Evolutionary conservation across 2,113 vertebrate genomes (phyloP).

Genomic region (Apteryx mantelli): DNA sequence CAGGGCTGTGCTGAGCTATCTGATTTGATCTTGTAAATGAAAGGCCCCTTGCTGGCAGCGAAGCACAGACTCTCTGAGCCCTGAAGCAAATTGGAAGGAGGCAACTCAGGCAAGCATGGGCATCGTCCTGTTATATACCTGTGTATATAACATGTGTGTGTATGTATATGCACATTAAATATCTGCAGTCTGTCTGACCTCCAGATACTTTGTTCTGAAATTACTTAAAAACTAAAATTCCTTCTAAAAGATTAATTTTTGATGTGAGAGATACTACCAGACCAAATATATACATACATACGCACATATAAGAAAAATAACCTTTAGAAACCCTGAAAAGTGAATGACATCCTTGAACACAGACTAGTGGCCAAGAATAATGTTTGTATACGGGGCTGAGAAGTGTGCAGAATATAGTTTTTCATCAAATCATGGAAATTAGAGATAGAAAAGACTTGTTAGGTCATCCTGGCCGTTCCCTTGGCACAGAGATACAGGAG

Average conservation of each 20-base stretch:
- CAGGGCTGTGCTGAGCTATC: slow-evolving; percentile 19
- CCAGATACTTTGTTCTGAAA: not conserved
- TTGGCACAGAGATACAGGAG: not conserved
- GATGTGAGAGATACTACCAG: not conserved
- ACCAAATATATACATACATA: not conserved
- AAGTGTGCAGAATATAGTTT: slow-evolving; percentile 40
- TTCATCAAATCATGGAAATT: slow-evolving; percentile 34
- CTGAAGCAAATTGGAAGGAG: not conserved
- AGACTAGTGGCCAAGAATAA: slow-evolving; percentile 13
- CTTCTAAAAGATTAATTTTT: not conserved
- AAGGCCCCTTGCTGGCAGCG: not conserved
- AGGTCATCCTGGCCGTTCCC: not conserved
- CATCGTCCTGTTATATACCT: not conserved
- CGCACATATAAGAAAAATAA: not conserved
- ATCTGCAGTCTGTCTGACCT: not conserved
- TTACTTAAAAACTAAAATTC: not conserved
- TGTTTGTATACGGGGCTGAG: slow-evolving; percentile 22
- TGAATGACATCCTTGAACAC: slow-evolving; percentile 38
- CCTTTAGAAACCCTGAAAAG: not conserved
- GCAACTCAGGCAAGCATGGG: not conserved
- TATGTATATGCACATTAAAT: not conserved
- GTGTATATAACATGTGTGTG: not conserved
- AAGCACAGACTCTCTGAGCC: slow-evolving; percentile 17
- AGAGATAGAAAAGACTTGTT: not conserved
- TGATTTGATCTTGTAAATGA: slow-evolving; percentile 44